These are phyloP conservation scores for Epizoanthus stellaris DNA, from an alignment of 92 coral and sea anemone species.

Conservation along the genomic window DNA sequence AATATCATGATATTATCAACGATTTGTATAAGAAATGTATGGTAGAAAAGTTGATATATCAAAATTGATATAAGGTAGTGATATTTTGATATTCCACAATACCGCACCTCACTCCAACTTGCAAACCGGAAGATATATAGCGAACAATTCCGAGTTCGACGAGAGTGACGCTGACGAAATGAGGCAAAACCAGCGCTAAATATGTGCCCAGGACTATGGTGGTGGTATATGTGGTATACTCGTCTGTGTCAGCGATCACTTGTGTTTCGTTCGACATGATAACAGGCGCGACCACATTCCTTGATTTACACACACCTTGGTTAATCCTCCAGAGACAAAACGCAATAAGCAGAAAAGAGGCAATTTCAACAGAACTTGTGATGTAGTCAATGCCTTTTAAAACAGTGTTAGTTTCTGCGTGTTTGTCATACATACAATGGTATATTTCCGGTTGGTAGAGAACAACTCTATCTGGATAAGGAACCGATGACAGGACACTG, in stretches of 20 bases:
- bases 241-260: background rate
- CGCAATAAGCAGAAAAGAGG: slow-evolving; percentile 13
- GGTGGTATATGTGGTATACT: background rate
- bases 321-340: slow-evolving; percentile 29
- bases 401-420: background rate
- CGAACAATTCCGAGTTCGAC: background rate
- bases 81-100: too few species aligned
- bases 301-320: background rate
- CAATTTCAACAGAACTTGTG: slow-evolving; percentile 10
- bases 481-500: background rate
- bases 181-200: slow-evolving; percentile 9
- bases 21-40: too few species aligned
- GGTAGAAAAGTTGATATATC: too few species aligned
- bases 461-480: slow-evolving; percentile 1
- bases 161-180: background rate
- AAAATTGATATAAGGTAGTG: too few species aligned
- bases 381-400: background rate
- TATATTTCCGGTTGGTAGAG: background rate
- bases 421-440: slow-evolving; percentile 6
- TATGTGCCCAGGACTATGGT: slow-evolving; percentile 5
- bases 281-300: background rate
- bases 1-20: too few species aligned
- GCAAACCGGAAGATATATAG: slow-evolving; percentile 11
- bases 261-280: background rate
- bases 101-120: too few species aligned